A percentile compares a stretch with the other conserved stretches of the same genome.
Conservation (phyloP, 2,797 vertebrate genomes). For the Galaxias olidus region DNA sequence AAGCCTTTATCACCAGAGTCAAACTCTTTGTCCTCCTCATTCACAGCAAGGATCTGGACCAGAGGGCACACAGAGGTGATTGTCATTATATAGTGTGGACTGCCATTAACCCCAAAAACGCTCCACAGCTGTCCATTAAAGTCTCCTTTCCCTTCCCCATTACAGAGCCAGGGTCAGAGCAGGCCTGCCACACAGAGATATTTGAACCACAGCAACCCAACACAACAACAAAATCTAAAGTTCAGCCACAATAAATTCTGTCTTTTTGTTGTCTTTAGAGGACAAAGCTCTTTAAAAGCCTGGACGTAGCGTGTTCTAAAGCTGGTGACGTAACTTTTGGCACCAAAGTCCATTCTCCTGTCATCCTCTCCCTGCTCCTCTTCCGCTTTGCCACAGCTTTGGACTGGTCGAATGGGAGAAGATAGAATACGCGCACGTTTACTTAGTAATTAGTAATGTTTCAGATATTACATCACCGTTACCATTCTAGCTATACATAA, state of each 20-base stretch:
- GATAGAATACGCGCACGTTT: no score
- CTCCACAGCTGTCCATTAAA: conserved; percentile 74
- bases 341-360: conserved; percentile 51
- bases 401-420: conserved; percentile 32
- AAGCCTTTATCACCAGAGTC: conserved; percentile 78
- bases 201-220: conserved; percentile 37
- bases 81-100: conserved; percentile 68
- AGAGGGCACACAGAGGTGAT: conserved; percentile 69
- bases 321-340: conserved; percentile 38
- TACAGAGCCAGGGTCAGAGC: conserved; percentile 60
- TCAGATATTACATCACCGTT: no score
- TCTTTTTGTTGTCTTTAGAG: conserved; percentile 47
- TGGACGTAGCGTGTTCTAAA: conserved; percentile 39
- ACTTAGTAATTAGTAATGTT: no score
- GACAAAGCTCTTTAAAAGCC: conserved; percentile 39
- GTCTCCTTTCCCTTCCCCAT: conserved; percentile 60
- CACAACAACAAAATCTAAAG: conserved; percentile 48
- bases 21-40: conserved; percentile 76
- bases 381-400: conserved; percentile 42
- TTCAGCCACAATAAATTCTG: conserved; percentile 53
- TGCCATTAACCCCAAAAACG: conserved; percentile 74
- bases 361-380: conserved; percentile 40
- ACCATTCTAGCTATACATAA: no score
- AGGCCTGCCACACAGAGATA: conserved; percentile 31
- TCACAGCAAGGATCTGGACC: conserved; percentile 68